phyloP scores from a whole-genome alignment of 2,888 invertebrate genomes.

The Cistogaster globosa region DNA sequence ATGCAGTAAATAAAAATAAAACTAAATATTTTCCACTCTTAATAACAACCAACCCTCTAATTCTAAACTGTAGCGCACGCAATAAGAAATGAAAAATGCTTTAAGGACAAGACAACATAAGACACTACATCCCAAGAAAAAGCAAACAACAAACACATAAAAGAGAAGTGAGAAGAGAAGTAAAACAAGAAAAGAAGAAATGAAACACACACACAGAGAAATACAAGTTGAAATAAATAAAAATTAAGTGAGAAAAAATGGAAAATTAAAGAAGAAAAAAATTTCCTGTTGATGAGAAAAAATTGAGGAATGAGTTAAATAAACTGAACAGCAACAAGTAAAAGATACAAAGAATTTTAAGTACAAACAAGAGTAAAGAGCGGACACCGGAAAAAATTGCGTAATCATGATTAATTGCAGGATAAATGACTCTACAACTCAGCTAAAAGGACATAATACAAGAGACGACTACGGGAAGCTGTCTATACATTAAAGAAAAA shows the following conservation, averaged over 20 bases:
- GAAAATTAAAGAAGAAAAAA: conserved; percentile 6
- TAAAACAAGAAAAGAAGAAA: conserved; percentile 6
- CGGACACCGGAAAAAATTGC: conserved; percentile 67
- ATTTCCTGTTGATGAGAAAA: conserved; percentile 54
- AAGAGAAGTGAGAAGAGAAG: not conserved
- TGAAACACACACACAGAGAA: conserved; percentile 8
- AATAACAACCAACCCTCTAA: not conserved
- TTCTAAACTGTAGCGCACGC: conserved; percentile 12
- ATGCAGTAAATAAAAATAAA: not conserved
- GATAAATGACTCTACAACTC: conserved; percentile 79
- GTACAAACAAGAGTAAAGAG: conserved; percentile 48
- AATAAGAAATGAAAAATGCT: conserved; percentile 59
- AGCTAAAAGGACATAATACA: conserved; percentile 67
- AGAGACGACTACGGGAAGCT: conserved; percentile 34
- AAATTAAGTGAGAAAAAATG: conserved; percentile 53
- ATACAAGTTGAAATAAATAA: conserved; percentile 66
- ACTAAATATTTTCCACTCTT: not conserved
- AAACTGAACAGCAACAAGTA: conserved; percentile 69
- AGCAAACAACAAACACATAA: conserved; percentile 1
- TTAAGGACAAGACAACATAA: conserved; percentile 34
- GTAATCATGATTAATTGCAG: conserved; percentile 82
- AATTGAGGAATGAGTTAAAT: conserved; percentile 52
- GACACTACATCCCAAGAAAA: conserved; percentile 11
- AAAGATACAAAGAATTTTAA: conserved; percentile 67
- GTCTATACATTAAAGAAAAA: conserved; percentile 58